Conservation (phyloP, 2,888 invertebrate genomes). For the Mantis religiosa region DNA sequence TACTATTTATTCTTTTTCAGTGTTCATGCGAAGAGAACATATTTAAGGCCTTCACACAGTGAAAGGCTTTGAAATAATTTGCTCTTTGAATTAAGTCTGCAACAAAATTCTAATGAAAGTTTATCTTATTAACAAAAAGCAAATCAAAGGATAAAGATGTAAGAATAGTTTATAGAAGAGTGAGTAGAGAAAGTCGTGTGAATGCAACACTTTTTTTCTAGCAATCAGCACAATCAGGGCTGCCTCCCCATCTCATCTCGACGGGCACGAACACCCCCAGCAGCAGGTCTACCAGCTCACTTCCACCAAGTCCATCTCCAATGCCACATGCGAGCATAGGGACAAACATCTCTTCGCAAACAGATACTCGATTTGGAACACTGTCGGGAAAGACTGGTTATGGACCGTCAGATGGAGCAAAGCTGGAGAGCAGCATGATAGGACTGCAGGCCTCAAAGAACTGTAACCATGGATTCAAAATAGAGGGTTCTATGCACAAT, state of each 20-base stretch:
- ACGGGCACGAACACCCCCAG: conserved; percentile 20
- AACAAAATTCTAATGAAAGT: too few relatives aligned
- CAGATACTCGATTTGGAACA: neutral
- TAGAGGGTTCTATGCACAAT: neutral
- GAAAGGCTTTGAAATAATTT: too few relatives aligned
- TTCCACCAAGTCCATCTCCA: neutral
- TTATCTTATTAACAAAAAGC: too few relatives aligned
- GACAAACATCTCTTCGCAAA: neutral
- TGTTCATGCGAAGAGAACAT: too few relatives aligned
- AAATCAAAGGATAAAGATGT: too few relatives aligned
- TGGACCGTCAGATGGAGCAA: neutral
- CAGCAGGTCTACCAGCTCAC: neutral
- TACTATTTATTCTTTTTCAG: too few relatives aligned
- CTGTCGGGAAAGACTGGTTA: neutral
- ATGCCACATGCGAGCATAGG: neutral
- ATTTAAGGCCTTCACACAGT: too few relatives aligned
- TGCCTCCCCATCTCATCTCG: conserved; percentile 19
- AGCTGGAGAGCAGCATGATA: neutral
- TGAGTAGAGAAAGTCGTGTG: too few relatives aligned
- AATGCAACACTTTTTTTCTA: neutral
- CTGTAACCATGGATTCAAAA: neutral
- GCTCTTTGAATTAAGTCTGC: too few relatives aligned
- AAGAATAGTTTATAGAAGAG: too few relatives aligned
- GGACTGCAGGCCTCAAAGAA: neutral
- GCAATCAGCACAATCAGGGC: conserved; percentile 16